Conservation (phyloP, 2,113 vertebrate species). For the Chrysemys picta region DNA sequence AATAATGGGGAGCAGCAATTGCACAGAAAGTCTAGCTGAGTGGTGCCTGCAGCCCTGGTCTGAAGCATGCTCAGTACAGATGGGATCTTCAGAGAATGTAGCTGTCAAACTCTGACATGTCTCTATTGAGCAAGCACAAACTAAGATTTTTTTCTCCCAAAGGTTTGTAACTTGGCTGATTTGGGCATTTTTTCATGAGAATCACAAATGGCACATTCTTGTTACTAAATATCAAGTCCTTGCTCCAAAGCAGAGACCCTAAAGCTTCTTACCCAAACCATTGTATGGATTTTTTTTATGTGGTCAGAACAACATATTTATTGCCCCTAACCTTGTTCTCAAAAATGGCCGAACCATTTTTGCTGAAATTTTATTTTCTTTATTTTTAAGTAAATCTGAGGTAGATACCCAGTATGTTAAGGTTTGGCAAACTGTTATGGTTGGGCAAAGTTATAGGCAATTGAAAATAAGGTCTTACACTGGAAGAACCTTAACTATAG, state of each 20-base stretch:
- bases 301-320: not conserved
- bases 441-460: not conserved
- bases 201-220: not conserved
- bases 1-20: not conserved
- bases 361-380: not conserved
- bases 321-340: not conserved
- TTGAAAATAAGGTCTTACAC: not conserved
- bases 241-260: not conserved
- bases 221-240: not conserved
- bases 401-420: not conserved
- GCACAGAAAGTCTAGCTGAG: not conserved
- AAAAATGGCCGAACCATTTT: not conserved
- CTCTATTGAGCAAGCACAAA: not conserved
- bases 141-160: not conserved
- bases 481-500: fast-evolving
- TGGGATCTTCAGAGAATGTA: not conserved
- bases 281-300: not conserved
- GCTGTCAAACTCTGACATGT: not conserved
- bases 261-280: not conserved
- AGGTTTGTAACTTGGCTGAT: not conserved
- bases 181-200: not conserved
- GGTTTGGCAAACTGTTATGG: not conserved
- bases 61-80: not conserved
- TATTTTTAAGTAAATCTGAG: not conserved
- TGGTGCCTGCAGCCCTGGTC: not conserved